Conservation (phyloP, 2,113 vertebrate genomes). For the Mastomys coucha region DNA sequence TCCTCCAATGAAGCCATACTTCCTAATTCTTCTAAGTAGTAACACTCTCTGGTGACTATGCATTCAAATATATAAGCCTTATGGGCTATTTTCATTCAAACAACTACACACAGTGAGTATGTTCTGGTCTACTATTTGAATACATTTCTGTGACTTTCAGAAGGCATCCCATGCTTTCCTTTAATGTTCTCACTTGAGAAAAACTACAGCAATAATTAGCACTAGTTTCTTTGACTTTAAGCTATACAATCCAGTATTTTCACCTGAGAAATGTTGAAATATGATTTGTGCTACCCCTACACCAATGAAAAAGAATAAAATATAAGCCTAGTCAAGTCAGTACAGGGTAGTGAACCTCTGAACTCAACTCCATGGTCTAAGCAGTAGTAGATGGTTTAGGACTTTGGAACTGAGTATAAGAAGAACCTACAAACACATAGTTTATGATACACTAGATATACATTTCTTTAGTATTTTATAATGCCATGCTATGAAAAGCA, state of each 20-base stretch:
- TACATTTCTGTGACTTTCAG: background rate
- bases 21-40: background rate
- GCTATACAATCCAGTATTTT: background rate
- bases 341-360: background rate
- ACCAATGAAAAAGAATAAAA: background rate
- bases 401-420: background rate
- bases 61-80: background rate
- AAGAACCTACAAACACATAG: background rate
- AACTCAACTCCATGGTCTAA: background rate
- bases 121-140: background rate
- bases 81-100: background rate
- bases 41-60: background rate
- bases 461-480: background rate
- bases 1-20: background rate
- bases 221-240: background rate
- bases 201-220: background rate
- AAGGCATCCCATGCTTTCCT: background rate
- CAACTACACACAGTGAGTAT: background rate
- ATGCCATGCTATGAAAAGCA: background rate
- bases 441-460: background rate
- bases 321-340: rapidly evolving
- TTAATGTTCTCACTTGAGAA: background rate
- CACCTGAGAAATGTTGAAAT: background rate
- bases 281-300: background rate
- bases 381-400: background rate